Evolutionary conservation across 2,113 vertebrate species (phyloP).

Genomic region (Cyanoramphus novaezelandiae): DNA sequence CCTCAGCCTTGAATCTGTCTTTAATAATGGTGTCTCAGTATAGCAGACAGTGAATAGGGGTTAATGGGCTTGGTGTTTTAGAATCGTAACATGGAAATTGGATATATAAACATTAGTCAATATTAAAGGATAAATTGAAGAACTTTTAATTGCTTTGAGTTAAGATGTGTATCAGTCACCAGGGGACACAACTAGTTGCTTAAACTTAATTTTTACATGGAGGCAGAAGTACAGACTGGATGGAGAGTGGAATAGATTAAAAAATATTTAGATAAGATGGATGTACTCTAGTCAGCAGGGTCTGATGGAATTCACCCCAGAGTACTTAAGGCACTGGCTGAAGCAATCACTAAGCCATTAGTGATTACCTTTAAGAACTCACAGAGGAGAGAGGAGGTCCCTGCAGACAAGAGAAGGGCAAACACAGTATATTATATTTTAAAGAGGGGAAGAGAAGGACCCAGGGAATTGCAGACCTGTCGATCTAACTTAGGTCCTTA

Average conservation of each 20-base stretch:
- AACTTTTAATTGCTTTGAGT: background rate
- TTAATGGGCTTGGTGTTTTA: background rate
- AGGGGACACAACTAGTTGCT: background rate
- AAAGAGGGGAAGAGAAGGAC: background rate
- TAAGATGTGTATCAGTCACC: background rate
- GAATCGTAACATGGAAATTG: background rate
- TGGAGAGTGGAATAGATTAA: background rate
- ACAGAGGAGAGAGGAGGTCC: conserved; percentile 40
- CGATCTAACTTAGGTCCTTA: conserved; percentile 32
- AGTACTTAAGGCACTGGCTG: conserved; percentile 21
- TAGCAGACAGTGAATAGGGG: background rate
- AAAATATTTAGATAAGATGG: conserved; percentile 44
- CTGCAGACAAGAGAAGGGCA: conserved; percentile 23
- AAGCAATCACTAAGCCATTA: conserved; percentile 27
- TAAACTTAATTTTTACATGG: background rate
- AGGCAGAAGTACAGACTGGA: background rate
- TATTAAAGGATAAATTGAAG: background rate
- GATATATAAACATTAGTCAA: background rate
- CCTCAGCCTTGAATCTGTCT: background rate
- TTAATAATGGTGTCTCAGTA: background rate
- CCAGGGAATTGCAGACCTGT: conserved; percentile 23
- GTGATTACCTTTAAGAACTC: conserved; percentile 53
- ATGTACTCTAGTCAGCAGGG: conserved; percentile 2
- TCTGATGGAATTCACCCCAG: conserved; percentile 39
- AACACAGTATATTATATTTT: conserved; percentile 6